Percentiles rank a stretch among this genome's conserved stretches.
Conservation (phyloP, 1,140 invertebrate genomes). For the Aradophagus sp. region DNA sequence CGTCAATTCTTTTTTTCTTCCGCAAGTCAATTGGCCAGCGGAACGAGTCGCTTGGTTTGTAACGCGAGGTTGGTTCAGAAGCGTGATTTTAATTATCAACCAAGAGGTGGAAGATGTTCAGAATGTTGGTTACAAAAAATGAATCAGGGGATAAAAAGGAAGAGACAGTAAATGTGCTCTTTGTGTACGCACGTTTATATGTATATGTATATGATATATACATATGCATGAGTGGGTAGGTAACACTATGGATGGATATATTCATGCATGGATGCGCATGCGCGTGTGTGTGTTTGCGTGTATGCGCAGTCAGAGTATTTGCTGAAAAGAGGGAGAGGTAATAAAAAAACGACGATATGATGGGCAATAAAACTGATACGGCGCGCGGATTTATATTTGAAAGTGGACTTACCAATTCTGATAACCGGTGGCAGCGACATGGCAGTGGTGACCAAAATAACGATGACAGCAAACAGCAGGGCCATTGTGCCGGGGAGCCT, state of each 20-base stretch:
- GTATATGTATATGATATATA: no score
- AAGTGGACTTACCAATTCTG: constrained; percentile 79
- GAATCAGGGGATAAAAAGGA: neutral
- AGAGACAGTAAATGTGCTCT: no score
- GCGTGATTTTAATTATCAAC: constrained; percentile 40
- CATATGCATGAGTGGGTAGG: no score
- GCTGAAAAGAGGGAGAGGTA: no score
- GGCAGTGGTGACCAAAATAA: constrained; percentile 71
- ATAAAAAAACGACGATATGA: constrained; percentile 27
- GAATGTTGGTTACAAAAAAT: constrained; percentile 11
- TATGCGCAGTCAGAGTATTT: no score
- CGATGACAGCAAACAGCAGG: constrained; percentile 71
- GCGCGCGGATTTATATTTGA: constrained; percentile 40
- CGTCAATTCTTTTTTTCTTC: no score
- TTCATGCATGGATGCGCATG: no score
- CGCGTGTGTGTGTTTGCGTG: no score
- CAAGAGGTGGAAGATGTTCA: constrained; percentile 24
- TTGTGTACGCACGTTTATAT: no score
- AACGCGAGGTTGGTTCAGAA: constrained; percentile 17
- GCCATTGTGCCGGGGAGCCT: constrained; percentile 69
- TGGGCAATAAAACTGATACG: constrained; percentile 43
- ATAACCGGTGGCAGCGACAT: constrained; percentile 79
- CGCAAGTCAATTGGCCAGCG: no score
- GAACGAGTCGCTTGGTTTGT: neutral
- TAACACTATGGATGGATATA: no score